A percentile compares a stretch with the other conserved stretches of the same genome.
Conservation (phyloP, 1,140 invertebrate genomes). For the Drosophila ficusphila region DNA sequence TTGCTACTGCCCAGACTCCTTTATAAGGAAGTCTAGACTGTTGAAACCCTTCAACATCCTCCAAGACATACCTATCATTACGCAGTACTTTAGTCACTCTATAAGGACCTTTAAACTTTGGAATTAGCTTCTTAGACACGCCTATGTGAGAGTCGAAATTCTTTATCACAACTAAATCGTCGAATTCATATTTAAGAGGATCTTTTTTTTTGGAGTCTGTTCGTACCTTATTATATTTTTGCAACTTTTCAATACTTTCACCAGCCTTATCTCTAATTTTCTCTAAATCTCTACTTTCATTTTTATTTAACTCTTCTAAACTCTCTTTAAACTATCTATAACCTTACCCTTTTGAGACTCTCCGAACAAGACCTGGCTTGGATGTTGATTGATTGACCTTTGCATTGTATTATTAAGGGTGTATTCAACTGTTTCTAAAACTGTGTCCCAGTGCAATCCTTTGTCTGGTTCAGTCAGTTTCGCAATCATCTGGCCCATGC, state of each 20-base stretch:
- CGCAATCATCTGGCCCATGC: neutral
- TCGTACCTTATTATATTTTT: neutral
- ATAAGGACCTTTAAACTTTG: neutral
- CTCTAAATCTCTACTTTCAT: neutral
- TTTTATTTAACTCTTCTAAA: too few species aligned
- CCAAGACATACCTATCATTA: neutral
- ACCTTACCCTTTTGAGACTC: too few species aligned
- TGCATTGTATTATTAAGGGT: neutral
- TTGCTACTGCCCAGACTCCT: neutral
- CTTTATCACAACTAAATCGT: neutral
- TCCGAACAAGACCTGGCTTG: too few species aligned
- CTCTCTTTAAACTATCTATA: too few species aligned
- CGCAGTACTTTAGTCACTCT: neutral
- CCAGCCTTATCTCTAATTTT: neutral
- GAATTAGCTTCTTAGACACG: neutral
- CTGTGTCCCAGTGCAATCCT: neutral
- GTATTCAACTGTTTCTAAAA: neutral
- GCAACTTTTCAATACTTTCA: neutral
- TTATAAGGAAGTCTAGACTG: neutral
- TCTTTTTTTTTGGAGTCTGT: neutral
- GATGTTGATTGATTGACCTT: neutral
- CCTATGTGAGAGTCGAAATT: neutral
- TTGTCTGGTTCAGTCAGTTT: neutral
- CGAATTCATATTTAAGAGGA: neutral
- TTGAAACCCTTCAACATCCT: constrained; percentile 1